Percentiles rank a stretch among this genome's conserved stretches.
phyloP scores from a whole-genome alignment of 2,888 invertebrate genomes.

The Andrena dorsata region DNA sequence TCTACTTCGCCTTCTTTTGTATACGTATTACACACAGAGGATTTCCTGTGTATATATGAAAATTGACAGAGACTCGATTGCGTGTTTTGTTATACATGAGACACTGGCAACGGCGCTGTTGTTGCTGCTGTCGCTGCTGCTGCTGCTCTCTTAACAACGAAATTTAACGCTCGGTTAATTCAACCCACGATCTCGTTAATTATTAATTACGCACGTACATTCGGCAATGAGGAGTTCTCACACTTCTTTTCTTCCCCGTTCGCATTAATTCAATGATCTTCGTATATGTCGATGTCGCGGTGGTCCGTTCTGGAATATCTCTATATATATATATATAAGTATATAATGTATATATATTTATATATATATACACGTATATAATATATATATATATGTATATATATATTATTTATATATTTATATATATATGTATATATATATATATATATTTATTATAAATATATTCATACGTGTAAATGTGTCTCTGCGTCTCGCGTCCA shows the following conservation, averaged over 20 bases:
- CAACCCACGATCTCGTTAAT: slow-evolving; percentile 36
- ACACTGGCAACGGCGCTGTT: slow-evolving; percentile 66
- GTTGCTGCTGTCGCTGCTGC: slow-evolving; percentile 25
- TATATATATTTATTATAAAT: slow-evolving; percentile 78
- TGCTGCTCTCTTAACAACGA: slow-evolving; percentile 56
- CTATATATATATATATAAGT: slow-evolving; percentile 77
- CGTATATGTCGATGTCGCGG: slow-evolving; percentile 75
- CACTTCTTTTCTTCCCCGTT: slow-evolving; percentile 13
- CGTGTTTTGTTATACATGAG: slow-evolving; percentile 70
- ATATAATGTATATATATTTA: slow-evolving; percentile 72
- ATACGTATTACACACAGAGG: slow-evolving; percentile 50
- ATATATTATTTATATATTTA: slow-evolving; percentile 74
- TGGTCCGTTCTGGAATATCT: slow-evolving; percentile 80
- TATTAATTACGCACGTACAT: slow-evolving; percentile 51
- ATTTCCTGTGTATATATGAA: slow-evolving; percentile 40
- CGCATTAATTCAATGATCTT: slow-evolving; percentile 71
- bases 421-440: slow-evolving; percentile 76
- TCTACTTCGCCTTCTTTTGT: slow-evolving; percentile 35
- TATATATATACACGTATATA: too few species aligned
- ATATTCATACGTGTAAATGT: slow-evolving; percentile 74
- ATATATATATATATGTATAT: slow-evolving; percentile 72
- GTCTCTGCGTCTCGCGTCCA: slow-evolving; percentile 54
- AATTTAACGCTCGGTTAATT: slow-evolving; percentile 49
- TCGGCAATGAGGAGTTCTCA: slow-evolving; percentile 35
- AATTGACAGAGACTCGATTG: slow-evolving; percentile 65